Evolutionary conservation across 2,113 vertebrate species (phyloP).

Genomic region (Tragulus kanchil): DNA sequence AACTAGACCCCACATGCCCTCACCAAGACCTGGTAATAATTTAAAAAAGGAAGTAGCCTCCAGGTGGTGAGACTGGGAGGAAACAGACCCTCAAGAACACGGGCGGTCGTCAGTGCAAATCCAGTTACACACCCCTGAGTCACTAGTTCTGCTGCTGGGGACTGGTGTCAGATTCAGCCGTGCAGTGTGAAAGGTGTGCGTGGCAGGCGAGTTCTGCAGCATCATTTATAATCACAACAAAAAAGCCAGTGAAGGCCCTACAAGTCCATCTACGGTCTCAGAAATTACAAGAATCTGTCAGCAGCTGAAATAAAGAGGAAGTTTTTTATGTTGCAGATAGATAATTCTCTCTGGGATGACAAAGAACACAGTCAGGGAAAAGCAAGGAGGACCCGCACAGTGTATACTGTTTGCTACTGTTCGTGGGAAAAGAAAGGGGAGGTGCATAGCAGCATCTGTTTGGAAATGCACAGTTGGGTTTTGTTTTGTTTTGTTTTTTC

Average conservation of each 20-base stretch:
- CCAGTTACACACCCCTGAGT: neutral
- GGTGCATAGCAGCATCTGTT: neutral
- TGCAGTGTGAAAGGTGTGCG: neutral
- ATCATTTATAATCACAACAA: neutral
- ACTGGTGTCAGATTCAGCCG: rapidly evolving
- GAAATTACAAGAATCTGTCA: neutral
- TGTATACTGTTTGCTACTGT: neutral
- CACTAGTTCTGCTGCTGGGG: neutral
- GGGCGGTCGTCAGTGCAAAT: no score
- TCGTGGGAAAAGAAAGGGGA: rapidly evolving
- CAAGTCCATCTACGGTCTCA: neutral
- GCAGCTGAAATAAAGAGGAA: neutral
- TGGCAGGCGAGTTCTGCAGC: neutral
- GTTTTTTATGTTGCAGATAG: neutral
- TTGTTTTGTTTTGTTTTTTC: no score
- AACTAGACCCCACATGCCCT: neutral
- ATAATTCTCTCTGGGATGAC: neutral
- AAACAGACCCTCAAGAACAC: neutral
- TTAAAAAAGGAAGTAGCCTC: neutral
- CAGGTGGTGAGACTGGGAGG: neutral
- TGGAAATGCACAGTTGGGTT: neutral
- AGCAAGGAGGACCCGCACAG: neutral
- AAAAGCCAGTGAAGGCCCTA: neutral
- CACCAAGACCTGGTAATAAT: neutral
- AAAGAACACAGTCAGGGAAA: neutral